These are phyloP conservation scores for Mycteria americana DNA, from an alignment of 2,797 vertebrate species.

Conservation along the genomic window DNA sequence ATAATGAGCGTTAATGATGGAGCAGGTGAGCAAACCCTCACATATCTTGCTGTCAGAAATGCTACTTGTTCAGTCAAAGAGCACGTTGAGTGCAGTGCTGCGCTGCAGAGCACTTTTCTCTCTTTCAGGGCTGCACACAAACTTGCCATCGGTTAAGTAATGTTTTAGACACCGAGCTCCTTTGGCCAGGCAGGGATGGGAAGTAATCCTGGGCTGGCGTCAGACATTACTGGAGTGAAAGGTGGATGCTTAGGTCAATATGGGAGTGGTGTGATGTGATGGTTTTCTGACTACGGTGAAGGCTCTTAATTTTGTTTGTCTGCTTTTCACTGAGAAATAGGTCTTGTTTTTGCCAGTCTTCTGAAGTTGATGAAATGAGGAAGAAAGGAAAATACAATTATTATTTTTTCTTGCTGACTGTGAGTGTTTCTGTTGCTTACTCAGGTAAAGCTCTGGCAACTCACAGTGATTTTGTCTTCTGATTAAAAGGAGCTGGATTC, in stretches of 20 bases:
- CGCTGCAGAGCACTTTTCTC: not conserved
- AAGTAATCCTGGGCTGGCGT: not conserved
- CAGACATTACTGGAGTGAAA: not conserved
- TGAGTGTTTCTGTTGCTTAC: conserved; percentile 43
- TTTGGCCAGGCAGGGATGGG: not conserved
- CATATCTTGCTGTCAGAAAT: not conserved
- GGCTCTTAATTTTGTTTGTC: conserved; percentile 19
- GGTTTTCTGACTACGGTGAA: not conserved
- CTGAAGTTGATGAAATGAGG: conserved; percentile 38
- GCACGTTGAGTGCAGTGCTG: not conserved
- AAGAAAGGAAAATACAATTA: not conserved
- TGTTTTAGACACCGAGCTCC: not conserved
- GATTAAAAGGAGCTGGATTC: conserved; percentile 25
- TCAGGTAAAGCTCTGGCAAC: conserved; percentile 41
- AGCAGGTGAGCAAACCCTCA: conserved; percentile 48
- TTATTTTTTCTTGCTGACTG: conserved; percentile 42
- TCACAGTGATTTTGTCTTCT: conserved; percentile 25
- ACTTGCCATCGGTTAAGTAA: not conserved
- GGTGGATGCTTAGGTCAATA: not conserved
- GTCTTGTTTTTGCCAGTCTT: conserved; percentile 24
- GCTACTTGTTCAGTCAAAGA: not conserved
- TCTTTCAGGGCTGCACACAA: not conserved
- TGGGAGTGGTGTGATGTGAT: not conserved
- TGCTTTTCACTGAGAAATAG: conserved; percentile 29
- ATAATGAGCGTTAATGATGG: not conserved